Evolutionary conservation across 2,797 vertebrate genomes (phyloP), one percentile per base, ranked within the genome.

Genomic region (Acrossocheilus fasciatus): DNA sequence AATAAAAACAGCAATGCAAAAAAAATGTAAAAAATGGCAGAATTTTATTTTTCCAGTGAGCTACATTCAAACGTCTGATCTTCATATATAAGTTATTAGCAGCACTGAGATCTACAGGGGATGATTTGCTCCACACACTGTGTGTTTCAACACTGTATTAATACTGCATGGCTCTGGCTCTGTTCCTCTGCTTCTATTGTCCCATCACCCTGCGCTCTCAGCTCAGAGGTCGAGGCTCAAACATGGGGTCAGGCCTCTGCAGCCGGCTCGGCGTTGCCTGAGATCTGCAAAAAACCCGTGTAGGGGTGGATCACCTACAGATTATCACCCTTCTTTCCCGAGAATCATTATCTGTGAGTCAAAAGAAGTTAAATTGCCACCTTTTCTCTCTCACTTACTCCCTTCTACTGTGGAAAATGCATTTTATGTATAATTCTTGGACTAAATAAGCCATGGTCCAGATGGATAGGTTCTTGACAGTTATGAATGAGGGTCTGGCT

Each of bases 391-490:
- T 18, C 30, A 7, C 74, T 84, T 43, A 69, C 73, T 78, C 66
- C 41, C 41, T 68, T 86, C 30, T 77, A 72, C 66, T 17, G 69
- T 90, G 88, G 87, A 93, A 95, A 94, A 92, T 86, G 88, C 88
- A 92, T 92, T 93, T 92, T 90, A 91, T 91, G 90, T 93, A 89
- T 93, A 92, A 94, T 96, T 94, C 5, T 95, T 95, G 87, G 87
- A 91, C 92, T 93, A 96, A 95, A 96, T 96, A 96, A 95, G 91
- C 92, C 75, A 87, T 75, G 92, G 91, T 94, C 92, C 93, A 92
- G 88, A 90, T 95, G 96, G 96, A 95, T 95, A 91, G 88, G 87
- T 94, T 96, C 93, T 94, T 96, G 95, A 96, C 95, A 96, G 94
- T 96, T 95, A 96, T 94, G 94, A 97, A 96, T 96, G 95, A 95